Conservation (phyloP, 2,888 invertebrate genomes). For the Drosophila algonquin region DNA sequence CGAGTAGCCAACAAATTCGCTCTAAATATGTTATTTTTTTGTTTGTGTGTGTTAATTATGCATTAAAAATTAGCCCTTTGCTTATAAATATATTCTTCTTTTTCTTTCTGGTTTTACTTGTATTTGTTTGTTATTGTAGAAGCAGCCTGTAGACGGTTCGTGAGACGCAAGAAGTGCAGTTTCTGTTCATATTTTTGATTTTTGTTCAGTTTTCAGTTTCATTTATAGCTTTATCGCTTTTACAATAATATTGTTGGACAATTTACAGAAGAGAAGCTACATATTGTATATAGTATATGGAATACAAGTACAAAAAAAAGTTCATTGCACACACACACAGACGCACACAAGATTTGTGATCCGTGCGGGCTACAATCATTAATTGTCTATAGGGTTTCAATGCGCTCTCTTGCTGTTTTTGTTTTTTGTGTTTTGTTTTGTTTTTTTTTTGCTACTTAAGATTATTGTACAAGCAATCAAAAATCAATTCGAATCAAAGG, state of each 20-base stretch:
- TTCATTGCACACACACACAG: constrained; percentile 27
- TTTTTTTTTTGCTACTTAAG: constrained; percentile 69
- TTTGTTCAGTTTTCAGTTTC: constrained; percentile 9
- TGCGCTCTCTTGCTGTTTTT: constrained; percentile 17
- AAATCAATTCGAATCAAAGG: constrained; percentile 38
- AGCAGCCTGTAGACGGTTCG: constrained; percentile 74
- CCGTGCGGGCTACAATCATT: constrained; percentile 18
- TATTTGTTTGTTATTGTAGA: constrained; percentile 66
- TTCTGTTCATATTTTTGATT: constrained; percentile 49
- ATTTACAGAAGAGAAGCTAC: constrained; percentile 29
- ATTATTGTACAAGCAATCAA: constrained; percentile 74
- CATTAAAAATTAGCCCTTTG: constrained; percentile 41
- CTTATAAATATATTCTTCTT: constrained; percentile 44
- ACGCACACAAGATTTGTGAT: neutral
- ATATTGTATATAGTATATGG: constrained; percentile 50
- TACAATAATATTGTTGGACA: constrained; percentile 50
- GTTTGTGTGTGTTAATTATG: constrained; percentile 23
- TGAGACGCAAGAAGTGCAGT: constrained; percentile 70
- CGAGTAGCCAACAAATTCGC: constrained; percentile 49
- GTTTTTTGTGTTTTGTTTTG: constrained; percentile 31
- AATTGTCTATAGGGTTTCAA: constrained; percentile 51
- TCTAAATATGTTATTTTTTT: constrained; percentile 49
- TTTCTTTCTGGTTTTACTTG: constrained; percentile 20
- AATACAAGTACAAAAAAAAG: constrained; percentile 72
- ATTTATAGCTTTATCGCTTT: constrained; percentile 35